Evolutionary conservation across 2,888 invertebrate genomes (phyloP).

Genomic region (Ophion costatus): DNA sequence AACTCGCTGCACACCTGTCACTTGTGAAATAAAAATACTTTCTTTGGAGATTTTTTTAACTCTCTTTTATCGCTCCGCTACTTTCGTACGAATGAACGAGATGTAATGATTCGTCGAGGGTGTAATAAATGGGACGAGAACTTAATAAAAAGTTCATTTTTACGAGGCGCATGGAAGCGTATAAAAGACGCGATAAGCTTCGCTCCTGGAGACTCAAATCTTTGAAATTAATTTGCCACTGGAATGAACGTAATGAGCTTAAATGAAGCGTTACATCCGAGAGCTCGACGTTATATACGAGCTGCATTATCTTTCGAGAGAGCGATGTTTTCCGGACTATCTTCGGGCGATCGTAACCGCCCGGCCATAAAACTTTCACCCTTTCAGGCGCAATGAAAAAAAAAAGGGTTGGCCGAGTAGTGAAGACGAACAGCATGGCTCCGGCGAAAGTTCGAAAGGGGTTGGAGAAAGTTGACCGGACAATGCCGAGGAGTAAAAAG

Average conservation of each 20-base stretch:
- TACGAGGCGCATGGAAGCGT: slow-evolving; percentile 31
- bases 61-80: slow-evolving; percentile 26
- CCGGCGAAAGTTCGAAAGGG: slow-evolving; percentile 64
- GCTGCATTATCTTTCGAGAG: slow-evolving; percentile 40
- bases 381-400: slow-evolving; percentile 3
- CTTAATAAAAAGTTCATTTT: slow-evolving; percentile 45
- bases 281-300: slow-evolving; percentile 21
- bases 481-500: slow-evolving; percentile 66
- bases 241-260: slow-evolving; percentile 51
- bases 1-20: slow-evolving; percentile 51
- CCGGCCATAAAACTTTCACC: slow-evolving; percentile 66
- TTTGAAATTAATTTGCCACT: slow-evolving; percentile 59
- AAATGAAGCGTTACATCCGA: slow-evolving; percentile 41
- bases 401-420: slow-evolving; percentile 50
- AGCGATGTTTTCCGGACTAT: slow-evolving; percentile 39
- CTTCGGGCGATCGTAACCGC: slow-evolving; percentile 17
- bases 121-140: slow-evolving; percentile 37
- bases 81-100: slow-evolving; percentile 18
- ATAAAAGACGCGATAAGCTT: slow-evolving; percentile 46
- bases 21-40: slow-evolving; percentile 46
- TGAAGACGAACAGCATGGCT: slow-evolving; percentile 49
- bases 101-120: slow-evolving; percentile 13
- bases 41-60: slow-evolving; percentile 6
- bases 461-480: slow-evolving; percentile 73
- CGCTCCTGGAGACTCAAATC: slow-evolving; percentile 41